A percentile compares a stretch with the other conserved stretches of the same genome.
These are phyloP conservation scores for Cotesia chilonis DNA, from an alignment of 1,140 invertebrate genomes.

Conservation along the genomic window DNA sequence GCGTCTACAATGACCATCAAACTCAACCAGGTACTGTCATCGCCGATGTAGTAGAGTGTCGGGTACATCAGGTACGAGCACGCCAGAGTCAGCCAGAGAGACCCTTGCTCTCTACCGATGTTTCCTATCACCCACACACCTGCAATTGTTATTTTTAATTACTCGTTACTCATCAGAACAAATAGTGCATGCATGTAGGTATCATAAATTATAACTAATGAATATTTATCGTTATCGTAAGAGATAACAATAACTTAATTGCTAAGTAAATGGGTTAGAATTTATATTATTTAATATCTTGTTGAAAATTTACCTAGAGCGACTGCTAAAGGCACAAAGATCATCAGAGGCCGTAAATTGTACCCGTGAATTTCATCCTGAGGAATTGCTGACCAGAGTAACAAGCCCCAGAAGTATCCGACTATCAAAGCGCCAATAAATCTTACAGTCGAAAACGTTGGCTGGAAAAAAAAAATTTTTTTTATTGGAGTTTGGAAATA, in stretches of 20 bases:
- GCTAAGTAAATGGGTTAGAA: too few species aligned
- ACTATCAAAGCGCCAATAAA: slow-evolving; percentile 81
- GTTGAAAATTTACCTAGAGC: slow-evolving; percentile 73
- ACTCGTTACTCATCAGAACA: not conserved
- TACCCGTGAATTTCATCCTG: slow-evolving; percentile 75
- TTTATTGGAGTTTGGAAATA: not conserved
- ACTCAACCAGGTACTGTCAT: slow-evolving; percentile 74
- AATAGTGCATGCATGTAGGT: not conserved
- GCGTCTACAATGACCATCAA: slow-evolving; percentile 72
- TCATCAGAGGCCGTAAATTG: slow-evolving; percentile 75
- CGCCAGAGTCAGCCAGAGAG: slow-evolving; percentile 73
- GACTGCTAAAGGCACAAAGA: slow-evolving; percentile 76
- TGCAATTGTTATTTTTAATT: slow-evolving; percentile 57
- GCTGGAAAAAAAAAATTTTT: slow-evolving; percentile 63
- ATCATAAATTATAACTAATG: not conserved
- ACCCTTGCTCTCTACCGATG: slow-evolving; percentile 81
- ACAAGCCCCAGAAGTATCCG: slow-evolving; percentile 81
- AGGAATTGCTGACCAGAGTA: slow-evolving; percentile 80
- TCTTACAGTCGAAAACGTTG: slow-evolving; percentile 79
- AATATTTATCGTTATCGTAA: too few species aligned
- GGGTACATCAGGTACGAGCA: slow-evolving; percentile 76
- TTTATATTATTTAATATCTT: not conserved
- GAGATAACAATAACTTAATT: not conserved
- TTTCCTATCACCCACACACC: slow-evolving; percentile 91
- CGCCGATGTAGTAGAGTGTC: slow-evolving; percentile 72